Evolutionary conservation across 2,888 invertebrate genomes (phyloP), one percentile per base, ranked within the genome.

Genomic region (Andrena minutula): DNA sequence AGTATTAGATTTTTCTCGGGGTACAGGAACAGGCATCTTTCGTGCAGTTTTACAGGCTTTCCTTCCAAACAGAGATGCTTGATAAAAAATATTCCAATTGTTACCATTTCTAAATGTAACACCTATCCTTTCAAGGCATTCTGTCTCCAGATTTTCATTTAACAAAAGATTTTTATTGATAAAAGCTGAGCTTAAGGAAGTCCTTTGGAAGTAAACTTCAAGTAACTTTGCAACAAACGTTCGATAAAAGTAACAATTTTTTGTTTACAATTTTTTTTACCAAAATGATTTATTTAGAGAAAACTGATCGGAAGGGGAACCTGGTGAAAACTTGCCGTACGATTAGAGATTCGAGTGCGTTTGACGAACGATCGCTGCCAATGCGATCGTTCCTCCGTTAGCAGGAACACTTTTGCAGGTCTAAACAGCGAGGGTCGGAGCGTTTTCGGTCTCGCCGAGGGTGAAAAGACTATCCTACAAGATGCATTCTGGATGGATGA

Each of bases 11-110:
- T 63, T 23, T 51, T 70, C 32, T 5, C 56, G n/a, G 28, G 69
- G 47, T 28, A 41, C 41, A 16, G 61, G 28, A 56, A 61, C 35
- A 65, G 65, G 65, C 26, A 32, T 28, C 20, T 71, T 66, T 70
- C 32, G 74, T 68, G 69, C 75, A 75, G 68, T 69, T 28, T 73
- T 65, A 63, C 56, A 60, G 47, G 41, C 47, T 78, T 83, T 68
- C 35, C 83, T 79, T 83, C 74, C 79, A 53, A 69, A 28, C 20
- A 20, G 8, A 16, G 8, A 3, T 41, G 4, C 1, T 56, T 5
- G 20, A 23, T 23, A 7, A 12, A 3, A 41, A 47, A 3, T 23
- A 12, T 10, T 56, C 10, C 10, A 20, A 56, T 26, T 20, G 10
- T 8, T 26, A 8, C 4, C 23, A 23, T 10, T 56, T 26, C 23